A percentile compares a stretch with the other conserved stretches of the same genome.
These are phyloP conservation scores for Odontophorus gujanensis DNA, from an alignment of 2,113 vertebrate genomes.

Conservation along the genomic window DNA sequence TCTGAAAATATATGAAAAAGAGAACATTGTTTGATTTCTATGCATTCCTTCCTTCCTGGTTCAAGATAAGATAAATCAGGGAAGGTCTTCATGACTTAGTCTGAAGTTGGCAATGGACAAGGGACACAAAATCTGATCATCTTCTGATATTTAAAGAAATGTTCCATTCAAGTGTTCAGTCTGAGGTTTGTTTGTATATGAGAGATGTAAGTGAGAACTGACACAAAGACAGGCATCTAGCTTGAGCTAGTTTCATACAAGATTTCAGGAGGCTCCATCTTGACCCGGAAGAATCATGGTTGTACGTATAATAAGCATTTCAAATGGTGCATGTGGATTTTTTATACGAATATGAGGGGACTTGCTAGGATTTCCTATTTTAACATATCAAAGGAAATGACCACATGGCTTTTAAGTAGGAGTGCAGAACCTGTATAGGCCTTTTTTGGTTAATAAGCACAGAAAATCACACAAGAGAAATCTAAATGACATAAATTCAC, in stretches of 20 bases:
- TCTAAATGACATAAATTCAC: not conserved
- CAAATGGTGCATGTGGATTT: not conserved
- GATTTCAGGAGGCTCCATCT: not conserved
- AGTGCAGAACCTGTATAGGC: not conserved
- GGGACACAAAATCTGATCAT: not conserved
- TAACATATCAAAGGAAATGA: not conserved
- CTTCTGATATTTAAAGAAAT: not conserved
- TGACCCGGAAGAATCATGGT: not conserved
- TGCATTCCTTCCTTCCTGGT: not conserved
- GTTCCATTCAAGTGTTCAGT: not conserved
- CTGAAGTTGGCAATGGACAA: not conserved
- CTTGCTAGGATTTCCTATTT: not conserved
- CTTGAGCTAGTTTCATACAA: not conserved
- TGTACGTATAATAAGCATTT: not conserved
- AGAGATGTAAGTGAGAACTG: not conserved
- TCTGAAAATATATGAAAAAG: not conserved
- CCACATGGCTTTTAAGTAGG: not conserved
- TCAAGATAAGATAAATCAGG: not conserved
- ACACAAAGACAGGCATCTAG: not conserved
- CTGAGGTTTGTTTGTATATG: not conserved
- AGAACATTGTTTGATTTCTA: not conserved
- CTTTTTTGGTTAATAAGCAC: not conserved
- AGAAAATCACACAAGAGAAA: not conserved
- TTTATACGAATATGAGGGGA: not conserved
- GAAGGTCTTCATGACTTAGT: not conserved